Conservation (phyloP, 2,113 vertebrate genomes). For the Orientallactaga bullata region DNA sequence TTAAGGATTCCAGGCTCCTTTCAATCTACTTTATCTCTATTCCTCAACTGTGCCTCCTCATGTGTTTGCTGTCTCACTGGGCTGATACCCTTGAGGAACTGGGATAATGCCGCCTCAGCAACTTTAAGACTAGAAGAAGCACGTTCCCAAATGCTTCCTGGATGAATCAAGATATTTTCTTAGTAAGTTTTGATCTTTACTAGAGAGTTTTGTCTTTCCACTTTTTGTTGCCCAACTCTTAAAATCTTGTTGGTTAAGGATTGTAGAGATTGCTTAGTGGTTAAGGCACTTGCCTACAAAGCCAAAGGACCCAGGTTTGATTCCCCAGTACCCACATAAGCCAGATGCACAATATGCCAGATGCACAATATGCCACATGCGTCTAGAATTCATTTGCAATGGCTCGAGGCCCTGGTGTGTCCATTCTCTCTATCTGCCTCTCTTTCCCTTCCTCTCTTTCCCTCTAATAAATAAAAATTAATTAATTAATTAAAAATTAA, state of each 20-base stretch:
- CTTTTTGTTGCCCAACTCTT: neutral
- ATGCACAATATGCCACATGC: no score
- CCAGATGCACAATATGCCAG: no score
- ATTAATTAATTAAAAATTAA: no score
- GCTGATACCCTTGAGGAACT: neutral
- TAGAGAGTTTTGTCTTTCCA: neutral
- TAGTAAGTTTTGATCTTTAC: neutral
- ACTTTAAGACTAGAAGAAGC: neutral
- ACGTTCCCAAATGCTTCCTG: neutral
- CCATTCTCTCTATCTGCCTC: no score
- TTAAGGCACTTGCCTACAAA: no score
- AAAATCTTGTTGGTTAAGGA: neutral
- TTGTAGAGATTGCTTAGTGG: neutral
- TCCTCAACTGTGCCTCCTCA: neutral
- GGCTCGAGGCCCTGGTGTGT: no score
- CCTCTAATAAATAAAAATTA: no score
- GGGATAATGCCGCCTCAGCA: neutral
- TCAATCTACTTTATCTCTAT: neutral
- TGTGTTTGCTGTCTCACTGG: neutral
- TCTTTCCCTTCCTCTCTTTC: no score
- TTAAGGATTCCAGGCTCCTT: rapidly evolving
- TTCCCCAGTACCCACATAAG: no score
- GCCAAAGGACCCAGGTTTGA: no score
- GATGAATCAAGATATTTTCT: neutral
- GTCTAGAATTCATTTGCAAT: neutral